phyloP scores from a whole-genome alignment of 2,888 invertebrate genomes.

The Ramazzottius varieornatus region DNA sequence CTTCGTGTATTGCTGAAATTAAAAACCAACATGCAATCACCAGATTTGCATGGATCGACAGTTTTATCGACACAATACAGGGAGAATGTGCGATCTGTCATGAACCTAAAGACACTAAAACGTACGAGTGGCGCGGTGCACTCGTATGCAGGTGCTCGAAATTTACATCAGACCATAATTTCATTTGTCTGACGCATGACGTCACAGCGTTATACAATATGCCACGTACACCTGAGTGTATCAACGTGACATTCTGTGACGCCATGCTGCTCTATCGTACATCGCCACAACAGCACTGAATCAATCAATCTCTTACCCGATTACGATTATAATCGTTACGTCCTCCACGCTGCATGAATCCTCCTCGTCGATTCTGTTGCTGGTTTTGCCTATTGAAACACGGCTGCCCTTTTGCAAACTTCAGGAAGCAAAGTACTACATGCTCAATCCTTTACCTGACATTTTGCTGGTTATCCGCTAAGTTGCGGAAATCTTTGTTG shows the following conservation, averaged over 20 bases:
- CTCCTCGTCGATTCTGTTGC: not conserved
- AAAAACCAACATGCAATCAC: too few relatives aligned
- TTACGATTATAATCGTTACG: not conserved
- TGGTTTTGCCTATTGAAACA: not conserved
- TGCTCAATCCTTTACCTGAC: not conserved
- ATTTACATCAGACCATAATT: too few relatives aligned
- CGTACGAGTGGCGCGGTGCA: too few relatives aligned
- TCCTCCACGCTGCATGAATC: not conserved
- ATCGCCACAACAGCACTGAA: not conserved
- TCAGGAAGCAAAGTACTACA: not conserved
- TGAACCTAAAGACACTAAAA: too few relatives aligned
- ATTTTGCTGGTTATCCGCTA: not conserved
- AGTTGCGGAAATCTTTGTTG: not conserved
- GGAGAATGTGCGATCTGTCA: too few relatives aligned
- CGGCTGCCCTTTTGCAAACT: not conserved
- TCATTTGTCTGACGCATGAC: too few relatives aligned
- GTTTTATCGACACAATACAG: too few relatives aligned
- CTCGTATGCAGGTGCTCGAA: too few relatives aligned
- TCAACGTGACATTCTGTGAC: too few relatives aligned
- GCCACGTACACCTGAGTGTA: too few relatives aligned
- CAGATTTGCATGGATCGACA: too few relatives aligned
- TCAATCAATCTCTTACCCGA: not conserved
- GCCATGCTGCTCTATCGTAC: not conserved
- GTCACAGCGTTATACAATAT: too few relatives aligned
- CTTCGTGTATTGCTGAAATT: constrained; percentile 32